Percentiles rank a stretch among this genome's conserved stretches.
Conservation (phyloP, 1,140 invertebrate species). For the Campodea augens region DNA sequence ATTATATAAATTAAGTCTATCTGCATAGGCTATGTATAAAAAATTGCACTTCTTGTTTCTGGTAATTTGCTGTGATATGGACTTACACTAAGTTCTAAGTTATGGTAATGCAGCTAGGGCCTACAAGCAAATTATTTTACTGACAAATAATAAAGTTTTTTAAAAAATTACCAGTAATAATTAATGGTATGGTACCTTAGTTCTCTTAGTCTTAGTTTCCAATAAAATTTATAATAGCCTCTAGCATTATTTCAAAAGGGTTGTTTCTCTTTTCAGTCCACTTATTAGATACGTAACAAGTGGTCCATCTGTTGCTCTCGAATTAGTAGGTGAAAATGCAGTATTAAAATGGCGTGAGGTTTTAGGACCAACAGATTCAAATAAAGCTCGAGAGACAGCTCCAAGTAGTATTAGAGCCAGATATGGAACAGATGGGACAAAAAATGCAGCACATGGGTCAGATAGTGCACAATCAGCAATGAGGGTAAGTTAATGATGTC, state of each 20-base stretch:
- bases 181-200: neutral
- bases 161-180: no score
- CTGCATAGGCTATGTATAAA: no score
- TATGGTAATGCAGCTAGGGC: neutral
- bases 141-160: neutral
- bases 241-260: neutral
- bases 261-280: conserved; percentile 21
- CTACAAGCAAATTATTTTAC: neutral
- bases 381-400: conserved; percentile 31
- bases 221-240: conserved; percentile 6
- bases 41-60: no score
- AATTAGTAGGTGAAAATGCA: conserved; percentile 52
- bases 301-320: conserved; percentile 47
- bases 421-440: conserved; percentile 48
- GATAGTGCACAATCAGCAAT: conserved; percentile 32
- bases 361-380: conserved; percentile 44
- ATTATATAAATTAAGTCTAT: no score
- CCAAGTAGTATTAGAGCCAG: conserved; percentile 43
- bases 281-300: conserved; percentile 43
- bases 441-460: conserved; percentile 53
- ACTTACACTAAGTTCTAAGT: no score
- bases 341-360: conserved; percentile 36
- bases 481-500: conserved; percentile 20
- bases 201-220: neutral
- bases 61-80: no score